Conservation (phyloP, 1,140 invertebrate species). For the Agrilus planipennis region DNA sequence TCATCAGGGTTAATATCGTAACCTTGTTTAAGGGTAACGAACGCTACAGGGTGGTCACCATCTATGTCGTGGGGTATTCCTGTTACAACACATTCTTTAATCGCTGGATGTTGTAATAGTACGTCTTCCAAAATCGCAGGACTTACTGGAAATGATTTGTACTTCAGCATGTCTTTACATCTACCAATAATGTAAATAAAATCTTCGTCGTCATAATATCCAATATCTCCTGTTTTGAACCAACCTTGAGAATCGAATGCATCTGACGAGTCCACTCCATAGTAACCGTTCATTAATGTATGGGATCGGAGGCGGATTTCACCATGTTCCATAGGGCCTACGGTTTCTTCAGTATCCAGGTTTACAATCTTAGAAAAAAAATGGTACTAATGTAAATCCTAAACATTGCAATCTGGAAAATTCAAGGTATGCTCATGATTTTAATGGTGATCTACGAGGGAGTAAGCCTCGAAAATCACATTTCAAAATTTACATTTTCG, state of each 20-base stretch:
- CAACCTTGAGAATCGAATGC: constrained; percentile 49
- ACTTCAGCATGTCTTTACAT: constrained; percentile 67
- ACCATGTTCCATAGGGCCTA: constrained; percentile 39
- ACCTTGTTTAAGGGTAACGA: constrained; percentile 37
- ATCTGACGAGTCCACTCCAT: constrained; percentile 26
- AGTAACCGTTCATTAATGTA: constrained; percentile 42
- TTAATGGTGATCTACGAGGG: no score
- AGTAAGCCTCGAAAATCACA: no score
- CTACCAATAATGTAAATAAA: constrained; percentile 56
- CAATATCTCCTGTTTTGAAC: constrained; percentile 59
- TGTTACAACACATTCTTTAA: constrained; percentile 56
- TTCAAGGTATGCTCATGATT: no score
- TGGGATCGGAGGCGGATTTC: constrained; percentile 44
- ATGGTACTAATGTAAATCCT: no score
- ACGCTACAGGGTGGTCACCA: constrained; percentile 54
- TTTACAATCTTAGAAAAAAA: constrained; percentile 28
- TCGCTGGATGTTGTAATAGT: constrained; percentile 46
- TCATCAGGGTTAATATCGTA: constrained; percentile 12
- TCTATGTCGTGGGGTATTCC: constrained; percentile 47
- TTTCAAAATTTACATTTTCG: no score
- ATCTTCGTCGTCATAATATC: constrained; percentile 50
- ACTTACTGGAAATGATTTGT: constrained; percentile 34
- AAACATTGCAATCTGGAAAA: no score
- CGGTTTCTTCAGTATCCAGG: constrained; percentile 33
- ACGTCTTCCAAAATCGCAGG: constrained; percentile 47